Base-by-base conservation (phyloP, 2,888 invertebrate genomes). In the Pristionchus arcanus region DNA sequence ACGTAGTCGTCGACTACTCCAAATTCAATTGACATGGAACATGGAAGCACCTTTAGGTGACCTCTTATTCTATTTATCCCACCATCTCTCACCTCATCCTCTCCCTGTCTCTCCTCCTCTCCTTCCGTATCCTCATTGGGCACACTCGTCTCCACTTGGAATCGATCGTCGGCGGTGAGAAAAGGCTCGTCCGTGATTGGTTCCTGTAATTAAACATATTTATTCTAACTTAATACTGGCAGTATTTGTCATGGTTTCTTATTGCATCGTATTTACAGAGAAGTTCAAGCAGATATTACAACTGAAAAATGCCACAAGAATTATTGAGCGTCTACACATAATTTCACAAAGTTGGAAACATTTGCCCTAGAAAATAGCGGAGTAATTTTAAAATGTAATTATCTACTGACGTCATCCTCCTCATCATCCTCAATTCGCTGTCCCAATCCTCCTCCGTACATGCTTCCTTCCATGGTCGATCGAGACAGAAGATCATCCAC, bases 381-480 rank as follows among this genome's bases (percentile, higher is more conserved):
- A n/a, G n/a, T n/a, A n/a, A n/a, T n/a, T n/a, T n/a, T n/a, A n/a
- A n/a, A n/a, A n/a, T n/a, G n/a, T n/a, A 34, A 71, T 11, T 31
- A 68, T 31, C 7, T 71, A 34, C 87, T 42, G 16, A 68, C 87
- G 34, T 90, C 90, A 71, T 90, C 91, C 42, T 87, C 87, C 16
- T 68, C 53, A 15, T 42, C 87, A 31, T 90, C 90, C 55, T 89
- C 90, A 16, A 66, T 66, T 31, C 42, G 25, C 49, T 68, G 15
- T 68, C 87, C 87, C 68, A 68, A 16, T 31, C 49, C 66, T 87
- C 68, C 66, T 66, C 74, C 81, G 31, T 92, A 92, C 66, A 93
- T 90, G 13, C 92, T 92, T 37, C 91, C 92, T 49, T 91, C 91
- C 93, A 93, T 93, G 0, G 92, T 92, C 0, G 92, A 92, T 9